Evolutionary conservation across 1,140 invertebrate species (phyloP).

Genomic region (Anadara kagoshimensis): DNA sequence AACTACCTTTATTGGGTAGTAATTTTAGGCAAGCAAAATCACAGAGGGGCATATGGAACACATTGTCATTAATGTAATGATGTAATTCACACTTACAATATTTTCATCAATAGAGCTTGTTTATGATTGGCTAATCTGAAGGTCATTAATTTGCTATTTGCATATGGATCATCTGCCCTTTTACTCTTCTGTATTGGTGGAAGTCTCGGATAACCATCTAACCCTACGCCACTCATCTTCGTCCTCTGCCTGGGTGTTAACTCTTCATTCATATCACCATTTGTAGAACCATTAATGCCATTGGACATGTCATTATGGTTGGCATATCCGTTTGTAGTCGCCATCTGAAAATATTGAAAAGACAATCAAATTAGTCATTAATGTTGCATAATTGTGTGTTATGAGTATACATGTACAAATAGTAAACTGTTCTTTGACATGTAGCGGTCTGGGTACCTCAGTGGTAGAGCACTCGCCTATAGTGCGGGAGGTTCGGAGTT

Average conservation of each 20-base stretch:
- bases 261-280: constrained; percentile 38
- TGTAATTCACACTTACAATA: constrained; percentile 62
- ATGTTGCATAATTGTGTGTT: too few species aligned
- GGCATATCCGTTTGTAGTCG: constrained; percentile 39
- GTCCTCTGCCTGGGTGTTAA: constrained; percentile 24
- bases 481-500: too few species aligned
- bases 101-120: constrained; percentile 69
- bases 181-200: constrained; percentile 67
- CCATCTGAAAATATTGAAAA: constrained; percentile 46
- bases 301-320: constrained; percentile 11
- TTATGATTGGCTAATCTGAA: constrained; percentile 69
- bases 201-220: constrained; percentile 66
- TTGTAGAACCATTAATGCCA: constrained; percentile 36
- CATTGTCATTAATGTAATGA: not conserved
- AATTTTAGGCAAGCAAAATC: too few species aligned
- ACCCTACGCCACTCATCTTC: constrained; percentile 53
- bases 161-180: constrained; percentile 65
- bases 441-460: too few species aligned
- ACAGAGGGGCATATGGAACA: too few species aligned
- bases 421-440: too few species aligned
- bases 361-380: not conserved
- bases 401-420: too few species aligned
- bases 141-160: constrained; percentile 70
- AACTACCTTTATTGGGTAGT: too few species aligned
- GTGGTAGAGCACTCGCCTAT: too few species aligned